Evolutionary conservation across 2,113 vertebrate species (phyloP).

Genomic region (Sebastes schlegelii): DNA sequence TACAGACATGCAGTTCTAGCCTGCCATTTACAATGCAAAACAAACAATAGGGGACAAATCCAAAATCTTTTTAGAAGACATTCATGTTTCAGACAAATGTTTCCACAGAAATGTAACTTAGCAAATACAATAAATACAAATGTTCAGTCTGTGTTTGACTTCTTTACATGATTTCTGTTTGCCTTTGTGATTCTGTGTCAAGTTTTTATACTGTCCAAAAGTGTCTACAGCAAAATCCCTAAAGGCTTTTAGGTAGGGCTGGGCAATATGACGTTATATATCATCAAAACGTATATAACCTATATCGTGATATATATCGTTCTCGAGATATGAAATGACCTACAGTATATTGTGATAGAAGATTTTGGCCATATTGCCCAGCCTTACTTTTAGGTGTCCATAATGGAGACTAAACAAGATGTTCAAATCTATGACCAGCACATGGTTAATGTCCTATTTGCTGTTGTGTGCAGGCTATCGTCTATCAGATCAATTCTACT

Average conservation of each 20-base stretch:
- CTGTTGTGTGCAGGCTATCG: conserved; percentile 88
- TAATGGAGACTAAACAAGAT: background rate
- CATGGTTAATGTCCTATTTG: background rate
- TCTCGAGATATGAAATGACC: too few relatives aligned
- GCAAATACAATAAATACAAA: background rate
- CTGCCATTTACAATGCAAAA: background rate
- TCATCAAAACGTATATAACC: too few relatives aligned
- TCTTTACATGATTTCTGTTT: background rate
- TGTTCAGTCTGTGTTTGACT: background rate
- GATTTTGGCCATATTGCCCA: too few relatives aligned
- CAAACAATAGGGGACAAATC: background rate
- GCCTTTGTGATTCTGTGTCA: background rate
- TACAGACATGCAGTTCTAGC: background rate
- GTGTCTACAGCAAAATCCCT: too few relatives aligned
- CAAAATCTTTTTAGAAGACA: background rate
- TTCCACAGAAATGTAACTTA: background rate
- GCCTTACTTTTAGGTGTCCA: too few relatives aligned
- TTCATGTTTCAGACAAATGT: background rate
- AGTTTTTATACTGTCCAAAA: background rate
- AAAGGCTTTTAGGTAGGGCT: too few relatives aligned
- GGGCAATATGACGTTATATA: too few relatives aligned
- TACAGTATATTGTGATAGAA: too few relatives aligned
- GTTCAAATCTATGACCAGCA: background rate
- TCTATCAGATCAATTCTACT: conserved; percentile 96
- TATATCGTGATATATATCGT: too few relatives aligned